Conservation (phyloP, 2,888 invertebrate genomes). For the Blera fallax region DNA sequence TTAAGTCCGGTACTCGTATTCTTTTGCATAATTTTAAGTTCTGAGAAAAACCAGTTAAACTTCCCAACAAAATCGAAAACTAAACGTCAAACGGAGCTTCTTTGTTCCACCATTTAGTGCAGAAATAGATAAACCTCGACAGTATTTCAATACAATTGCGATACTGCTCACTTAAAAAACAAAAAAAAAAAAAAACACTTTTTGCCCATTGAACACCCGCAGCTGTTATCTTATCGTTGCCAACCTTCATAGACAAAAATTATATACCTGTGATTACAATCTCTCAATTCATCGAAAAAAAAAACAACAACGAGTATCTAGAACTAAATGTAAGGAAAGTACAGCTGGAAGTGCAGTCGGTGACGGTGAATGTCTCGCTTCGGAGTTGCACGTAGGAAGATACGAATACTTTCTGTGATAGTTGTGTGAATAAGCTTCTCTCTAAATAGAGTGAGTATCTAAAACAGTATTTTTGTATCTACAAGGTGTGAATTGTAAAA, state of each 20-base stretch:
- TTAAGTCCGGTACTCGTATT: neutral
- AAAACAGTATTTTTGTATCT: neutral
- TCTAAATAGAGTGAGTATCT: neutral
- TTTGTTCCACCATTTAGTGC: neutral
- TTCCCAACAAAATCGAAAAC: neutral
- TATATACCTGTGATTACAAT: neutral
- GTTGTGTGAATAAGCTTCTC: neutral
- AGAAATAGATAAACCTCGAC: conserved; percentile 1
- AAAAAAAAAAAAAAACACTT: neutral
- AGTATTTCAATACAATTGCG: neutral
- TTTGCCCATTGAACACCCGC: no score
- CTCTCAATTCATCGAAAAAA: neutral
- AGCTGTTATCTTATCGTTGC: conserved; percentile 20
- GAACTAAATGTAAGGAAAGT: neutral
- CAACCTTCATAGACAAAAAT: conserved; percentile 20
- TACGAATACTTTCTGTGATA: neutral
- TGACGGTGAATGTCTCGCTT: conserved; percentile 11
- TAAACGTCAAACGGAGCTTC: neutral
- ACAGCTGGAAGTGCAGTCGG: conserved; percentile 16
- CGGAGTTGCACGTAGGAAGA: neutral
- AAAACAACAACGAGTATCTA: neutral
- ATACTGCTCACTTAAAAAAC: neutral
- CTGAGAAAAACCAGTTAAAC: neutral
- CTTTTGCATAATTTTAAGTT: neutral
- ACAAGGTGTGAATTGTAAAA: neutral